Percentiles rank a stretch among this genome's conserved stretches.
Evolutionary conservation across 2,888 invertebrate genomes (phyloP).

Genomic region (Myopa tessellatipennis): DNA sequence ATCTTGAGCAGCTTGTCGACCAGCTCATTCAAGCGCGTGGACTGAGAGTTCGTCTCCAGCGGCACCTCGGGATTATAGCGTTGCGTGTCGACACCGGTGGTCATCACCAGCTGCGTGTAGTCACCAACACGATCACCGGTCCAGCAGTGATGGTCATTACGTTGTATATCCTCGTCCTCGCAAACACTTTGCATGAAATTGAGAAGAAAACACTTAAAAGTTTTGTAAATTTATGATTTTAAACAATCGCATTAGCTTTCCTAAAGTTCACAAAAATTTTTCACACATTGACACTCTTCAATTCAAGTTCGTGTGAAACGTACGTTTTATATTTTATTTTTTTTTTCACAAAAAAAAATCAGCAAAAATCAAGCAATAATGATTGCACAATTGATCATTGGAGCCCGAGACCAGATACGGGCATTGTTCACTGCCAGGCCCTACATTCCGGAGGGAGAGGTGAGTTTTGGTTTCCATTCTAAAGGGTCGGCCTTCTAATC

Average conservation of each 20-base stretch:
- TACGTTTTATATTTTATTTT: not conserved
- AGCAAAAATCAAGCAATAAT: conserved; percentile 19
- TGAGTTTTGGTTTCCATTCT: not conserved
- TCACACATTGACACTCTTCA: not conserved
- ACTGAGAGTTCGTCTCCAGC: conserved; percentile 59
- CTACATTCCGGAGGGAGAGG: not conserved
- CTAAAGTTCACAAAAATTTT: too few relatives aligned
- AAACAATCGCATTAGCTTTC: too few relatives aligned
- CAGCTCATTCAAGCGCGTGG: conserved; percentile 63
- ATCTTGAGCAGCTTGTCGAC: conserved; percentile 67
- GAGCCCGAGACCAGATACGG: conserved; percentile 37
- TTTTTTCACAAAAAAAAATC: not conserved
- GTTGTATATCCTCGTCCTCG: conserved; percentile 65
- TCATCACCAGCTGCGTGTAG: conserved; percentile 65
- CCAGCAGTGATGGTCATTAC: conserved; percentile 66
- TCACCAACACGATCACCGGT: conserved; percentile 67
- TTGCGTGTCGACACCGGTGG: conserved; percentile 63
- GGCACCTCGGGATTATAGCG: conserved; percentile 68
- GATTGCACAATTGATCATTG: conserved; percentile 41
- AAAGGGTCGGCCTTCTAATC: too few relatives aligned
- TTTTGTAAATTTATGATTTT: not conserved
- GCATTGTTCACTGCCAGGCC: conserved; percentile 34
- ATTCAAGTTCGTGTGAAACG: not conserved
- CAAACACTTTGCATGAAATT: conserved; percentile 58
- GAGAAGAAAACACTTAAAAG: conserved; percentile 4